These are phyloP conservation scores for Acleris laterana DNA, from an alignment of 2,888 invertebrate genomes.

Conservation along the genomic window DNA sequence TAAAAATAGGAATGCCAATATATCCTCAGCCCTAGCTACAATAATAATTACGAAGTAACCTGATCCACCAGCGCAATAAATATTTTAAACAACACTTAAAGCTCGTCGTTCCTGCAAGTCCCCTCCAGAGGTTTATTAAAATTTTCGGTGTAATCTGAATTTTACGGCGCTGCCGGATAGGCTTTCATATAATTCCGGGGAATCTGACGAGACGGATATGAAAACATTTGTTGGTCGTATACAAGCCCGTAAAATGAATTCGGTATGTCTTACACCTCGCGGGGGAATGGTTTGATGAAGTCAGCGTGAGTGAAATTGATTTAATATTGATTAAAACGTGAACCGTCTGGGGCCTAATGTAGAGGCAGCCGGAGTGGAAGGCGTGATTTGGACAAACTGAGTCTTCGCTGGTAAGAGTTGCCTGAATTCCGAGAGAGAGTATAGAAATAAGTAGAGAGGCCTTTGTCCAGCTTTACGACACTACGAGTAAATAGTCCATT, in stretches of 20 bases:
- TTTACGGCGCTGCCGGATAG: constrained; percentile 55
- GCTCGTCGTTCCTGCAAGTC: constrained; percentile 39
- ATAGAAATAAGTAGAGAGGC: no score
- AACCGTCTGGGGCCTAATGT: no score
- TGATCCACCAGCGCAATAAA: constrained; percentile 29
- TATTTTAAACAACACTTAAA: constrained; percentile 41
- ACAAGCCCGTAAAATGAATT: constrained; percentile 49
- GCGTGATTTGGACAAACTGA: no score
- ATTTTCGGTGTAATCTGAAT: constrained; percentile 60
- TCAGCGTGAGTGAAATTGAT: constrained; percentile 1
- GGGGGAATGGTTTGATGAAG: constrained; percentile 16
- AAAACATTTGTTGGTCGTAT: constrained; percentile 52
- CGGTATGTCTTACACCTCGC: constrained; percentile 23
- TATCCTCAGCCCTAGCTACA: constrained; percentile 12
- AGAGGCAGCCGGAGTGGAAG: no score
- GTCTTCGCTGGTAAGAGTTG: no score
- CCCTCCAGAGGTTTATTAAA: constrained; percentile 55
- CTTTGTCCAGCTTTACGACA: no score
- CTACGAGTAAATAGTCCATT: no score
- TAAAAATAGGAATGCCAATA: constrained; percentile 11
- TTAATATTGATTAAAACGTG: no score
- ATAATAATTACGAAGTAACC: constrained; percentile 20
- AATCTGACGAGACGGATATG: constrained; percentile 55
- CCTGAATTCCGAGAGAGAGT: no score
- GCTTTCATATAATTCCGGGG: constrained; percentile 54